Evolutionary conservation across 2,113 vertebrate genomes (phyloP), one percentile per base, ranked within the genome.

Genomic region (Catharus fuscescens): DNA sequence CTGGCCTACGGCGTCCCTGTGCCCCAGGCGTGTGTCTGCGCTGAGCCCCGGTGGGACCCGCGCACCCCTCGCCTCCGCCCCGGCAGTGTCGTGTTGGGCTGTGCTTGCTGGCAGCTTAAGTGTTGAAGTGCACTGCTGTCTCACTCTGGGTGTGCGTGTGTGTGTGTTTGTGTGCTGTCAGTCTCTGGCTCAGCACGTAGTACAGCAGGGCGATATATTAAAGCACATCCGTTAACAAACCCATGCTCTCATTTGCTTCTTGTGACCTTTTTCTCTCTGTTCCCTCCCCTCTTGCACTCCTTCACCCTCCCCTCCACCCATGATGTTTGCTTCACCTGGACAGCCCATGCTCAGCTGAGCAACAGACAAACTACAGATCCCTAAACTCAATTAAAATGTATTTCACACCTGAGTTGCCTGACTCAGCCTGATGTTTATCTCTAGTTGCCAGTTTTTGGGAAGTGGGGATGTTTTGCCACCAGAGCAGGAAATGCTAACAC

Each of bases 341-440:
- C 77, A 85, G 86, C 73, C 96, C 81, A 1, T 62, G 61, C 88
- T 96, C 93, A 93, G 74, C 84, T 52, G 86, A 96, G 90, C 88
- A 80, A 96, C 94, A 88, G 80, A 93, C 36, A 90, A 96, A 94
- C 70, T 92, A 89, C 69, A 92, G 94, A 92, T 85, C 95, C 96
- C 86, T 80, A 85, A 94, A 80, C 66, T 95, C 62, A 47, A 97
- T 97, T 97, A 97, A 97, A 97, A 92, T 86, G 56, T 96, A 76
- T 95, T 97, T 97, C 95, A 92, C 96, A 96, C 84, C 94, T 90
- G 74, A 95, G 42, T 34, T 56, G 65, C 56, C 73, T 66, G 91
- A 32, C 72, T 91, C 40, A 44, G 79, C 65, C 90, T 94, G 45
- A 73, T 82, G 74, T 93, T 92, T 96, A 72, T 90, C 62, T 94